Conservation (phyloP, 2,888 invertebrate genomes). For the Sialis fuliginosa region DNA sequence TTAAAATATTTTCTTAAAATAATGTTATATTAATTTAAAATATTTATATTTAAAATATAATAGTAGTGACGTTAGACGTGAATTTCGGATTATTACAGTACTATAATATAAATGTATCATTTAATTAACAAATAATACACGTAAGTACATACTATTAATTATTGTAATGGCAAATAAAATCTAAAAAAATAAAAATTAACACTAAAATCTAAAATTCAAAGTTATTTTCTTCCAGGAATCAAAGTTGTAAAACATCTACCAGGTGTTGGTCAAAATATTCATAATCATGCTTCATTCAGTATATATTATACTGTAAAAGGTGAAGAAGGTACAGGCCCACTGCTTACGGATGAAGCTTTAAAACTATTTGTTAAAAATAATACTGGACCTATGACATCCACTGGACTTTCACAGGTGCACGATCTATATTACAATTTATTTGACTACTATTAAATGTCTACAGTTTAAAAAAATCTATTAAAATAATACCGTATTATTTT, state of each 20-base stretch:
- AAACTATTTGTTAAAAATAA: conserved; percentile 3
- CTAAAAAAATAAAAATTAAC: neutral
- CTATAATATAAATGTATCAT: neutral
- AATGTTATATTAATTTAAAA: no score
- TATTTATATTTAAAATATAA: no score
- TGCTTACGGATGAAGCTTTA: conserved; percentile 2
- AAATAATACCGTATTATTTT: no score
- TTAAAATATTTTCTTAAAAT: no score
- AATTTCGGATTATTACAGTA: no score
- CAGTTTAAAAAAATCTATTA: no score
- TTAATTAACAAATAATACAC: neutral
- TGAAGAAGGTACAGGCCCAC: conserved; percentile 1
- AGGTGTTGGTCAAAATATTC: conserved; percentile 19
- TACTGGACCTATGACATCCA: conserved; percentile 7
- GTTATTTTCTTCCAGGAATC: conserved; percentile 8
- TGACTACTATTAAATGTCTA: neutral
- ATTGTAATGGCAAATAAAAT: neutral
- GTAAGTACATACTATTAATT: no score
- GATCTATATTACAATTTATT: neutral
- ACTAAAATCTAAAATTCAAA: neutral
- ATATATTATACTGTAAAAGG: conserved; percentile 4
- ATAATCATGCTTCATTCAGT: conserved; percentile 10
- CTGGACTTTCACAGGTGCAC: conserved; percentile 7
- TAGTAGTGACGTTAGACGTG: no score
- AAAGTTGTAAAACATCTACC: conserved; percentile 20